phyloP scores from a whole-genome alignment of 2,888 invertebrate species.

The Erynnis tages region DNA sequence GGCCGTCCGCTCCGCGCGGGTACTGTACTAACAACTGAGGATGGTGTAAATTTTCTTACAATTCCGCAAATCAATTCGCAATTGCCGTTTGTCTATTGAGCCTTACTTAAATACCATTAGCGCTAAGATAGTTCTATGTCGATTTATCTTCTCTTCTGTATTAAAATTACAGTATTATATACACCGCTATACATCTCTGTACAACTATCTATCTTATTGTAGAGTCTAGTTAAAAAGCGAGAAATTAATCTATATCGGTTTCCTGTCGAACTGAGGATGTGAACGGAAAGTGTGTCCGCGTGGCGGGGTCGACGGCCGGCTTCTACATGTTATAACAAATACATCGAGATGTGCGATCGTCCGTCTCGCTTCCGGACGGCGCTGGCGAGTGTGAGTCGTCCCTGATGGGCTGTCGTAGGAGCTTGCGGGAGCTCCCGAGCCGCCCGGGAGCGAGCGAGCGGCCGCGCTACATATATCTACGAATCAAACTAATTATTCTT shows the following conservation, averaged over 20 bases:
- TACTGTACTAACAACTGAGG: constrained; percentile 59
- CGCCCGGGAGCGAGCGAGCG: constrained; percentile 44
- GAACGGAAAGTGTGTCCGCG: constrained; percentile 66
- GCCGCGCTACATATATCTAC: constrained; percentile 77
- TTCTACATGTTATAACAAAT: constrained; percentile 79
- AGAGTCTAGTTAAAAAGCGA: constrained; percentile 69
- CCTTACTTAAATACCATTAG: constrained; percentile 72
- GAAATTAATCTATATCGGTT: constrained; percentile 45
- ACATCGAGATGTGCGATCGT: constrained; percentile 66
- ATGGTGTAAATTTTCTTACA: constrained; percentile 67
- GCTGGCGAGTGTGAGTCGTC: background rate
- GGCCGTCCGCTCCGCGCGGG: constrained; percentile 65
- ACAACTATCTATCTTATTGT: constrained; percentile 75
- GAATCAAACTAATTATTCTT: constrained; percentile 80
- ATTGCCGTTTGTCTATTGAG: constrained; percentile 68
- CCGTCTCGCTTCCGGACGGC: constrained; percentile 42
- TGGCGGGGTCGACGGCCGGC: constrained; percentile 66
- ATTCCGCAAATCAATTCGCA: constrained; percentile 71
- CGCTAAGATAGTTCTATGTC: constrained; percentile 73
- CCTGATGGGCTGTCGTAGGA: no score
- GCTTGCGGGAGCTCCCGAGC: background rate
- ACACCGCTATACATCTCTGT: constrained; percentile 76
- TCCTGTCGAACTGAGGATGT: constrained; percentile 71
- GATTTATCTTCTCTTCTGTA: constrained; percentile 66
- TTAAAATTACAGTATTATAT: constrained; percentile 78